phyloP scores from a whole-genome alignment of 2,888 invertebrate genomes.

The Lepidocyrtinus sp. region DNA sequence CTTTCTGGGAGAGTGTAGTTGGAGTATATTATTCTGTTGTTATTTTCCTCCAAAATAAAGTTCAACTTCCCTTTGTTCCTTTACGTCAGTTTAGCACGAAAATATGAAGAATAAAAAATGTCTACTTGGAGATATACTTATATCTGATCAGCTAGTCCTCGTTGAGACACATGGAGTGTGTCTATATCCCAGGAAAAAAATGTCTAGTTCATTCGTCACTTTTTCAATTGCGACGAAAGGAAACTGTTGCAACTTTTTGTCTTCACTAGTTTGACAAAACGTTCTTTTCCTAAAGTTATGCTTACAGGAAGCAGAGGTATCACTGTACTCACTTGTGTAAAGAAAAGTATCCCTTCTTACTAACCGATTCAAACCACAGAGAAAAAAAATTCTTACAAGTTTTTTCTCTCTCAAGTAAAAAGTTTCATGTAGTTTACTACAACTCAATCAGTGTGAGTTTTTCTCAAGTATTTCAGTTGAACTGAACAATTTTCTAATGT shows the following conservation, averaged over 20 bases:
- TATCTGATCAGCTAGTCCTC: too few species aligned
- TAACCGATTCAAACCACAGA: background rate
- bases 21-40: conserved; percentile 17
- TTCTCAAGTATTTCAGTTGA: conserved; percentile 21
- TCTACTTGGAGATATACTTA: too few species aligned
- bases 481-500: conserved; percentile 50
- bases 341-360: background rate
- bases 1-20: conserved; percentile 55
- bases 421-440: conserved; percentile 9
- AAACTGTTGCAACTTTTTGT: conserved; percentile 17
- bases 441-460: conserved; percentile 47
- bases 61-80: background rate
- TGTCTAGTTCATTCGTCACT: conserved; percentile 18
- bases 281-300: background rate
- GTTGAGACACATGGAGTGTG: too few species aligned
- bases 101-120: conserved; percentile 24
- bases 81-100: background rate
- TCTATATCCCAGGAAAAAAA: too few species aligned
- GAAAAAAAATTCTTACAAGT: background rate
- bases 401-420: background rate
- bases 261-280: background rate
- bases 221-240: conserved; percentile 28
- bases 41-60: background rate
- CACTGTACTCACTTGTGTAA: background rate
- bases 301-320: background rate